phyloP scores from a whole-genome alignment of 92 coral and sea anemone species.

The Ricordea florida region DNA sequence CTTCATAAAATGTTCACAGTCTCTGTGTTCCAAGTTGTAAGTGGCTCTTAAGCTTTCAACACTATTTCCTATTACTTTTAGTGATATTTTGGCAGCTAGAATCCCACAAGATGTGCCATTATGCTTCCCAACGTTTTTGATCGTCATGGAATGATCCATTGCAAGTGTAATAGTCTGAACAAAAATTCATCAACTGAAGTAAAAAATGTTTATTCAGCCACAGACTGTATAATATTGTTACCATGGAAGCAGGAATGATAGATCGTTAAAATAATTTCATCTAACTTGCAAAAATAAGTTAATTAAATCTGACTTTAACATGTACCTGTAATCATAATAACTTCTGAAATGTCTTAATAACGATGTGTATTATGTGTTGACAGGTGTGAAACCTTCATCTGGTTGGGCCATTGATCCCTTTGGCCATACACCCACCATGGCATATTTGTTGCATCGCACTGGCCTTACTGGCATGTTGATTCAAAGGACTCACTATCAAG shows the following conservation, averaged over 20 bases:
- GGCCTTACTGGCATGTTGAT: conserved; percentile 95
- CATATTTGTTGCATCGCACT: conserved; percentile 84
- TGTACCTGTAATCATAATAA: neutral
- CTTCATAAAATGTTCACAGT: too few species aligned
- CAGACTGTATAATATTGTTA: neutral
- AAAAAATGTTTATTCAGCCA: too few species aligned
- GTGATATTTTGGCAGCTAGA: too few species aligned
- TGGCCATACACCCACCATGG: conserved; percentile 99
- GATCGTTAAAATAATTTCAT: neutral
- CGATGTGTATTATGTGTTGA: neutral
- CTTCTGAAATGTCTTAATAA: too few species aligned
- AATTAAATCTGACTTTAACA: neutral
- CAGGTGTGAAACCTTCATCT: conserved; percentile 88
- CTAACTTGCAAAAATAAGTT: neutral
- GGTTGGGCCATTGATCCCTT: conserved; percentile 99
- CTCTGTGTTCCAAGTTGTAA: too few species aligned
- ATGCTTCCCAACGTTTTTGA: too few species aligned
- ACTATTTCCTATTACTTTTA: too few species aligned
- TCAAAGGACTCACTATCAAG: conserved; percentile 94
- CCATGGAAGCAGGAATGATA: neutral
- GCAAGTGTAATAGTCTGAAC: too few species aligned
- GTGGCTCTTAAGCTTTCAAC: too few species aligned
- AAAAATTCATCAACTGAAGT: too few species aligned
- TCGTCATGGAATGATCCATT: too few species aligned
- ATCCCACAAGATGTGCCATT: too few species aligned